Percentiles rank a stretch among this genome's conserved stretches.
phyloP scores from a whole-genome alignment of 1,140 invertebrate species.

The Branchinecta lindahli region DNA sequence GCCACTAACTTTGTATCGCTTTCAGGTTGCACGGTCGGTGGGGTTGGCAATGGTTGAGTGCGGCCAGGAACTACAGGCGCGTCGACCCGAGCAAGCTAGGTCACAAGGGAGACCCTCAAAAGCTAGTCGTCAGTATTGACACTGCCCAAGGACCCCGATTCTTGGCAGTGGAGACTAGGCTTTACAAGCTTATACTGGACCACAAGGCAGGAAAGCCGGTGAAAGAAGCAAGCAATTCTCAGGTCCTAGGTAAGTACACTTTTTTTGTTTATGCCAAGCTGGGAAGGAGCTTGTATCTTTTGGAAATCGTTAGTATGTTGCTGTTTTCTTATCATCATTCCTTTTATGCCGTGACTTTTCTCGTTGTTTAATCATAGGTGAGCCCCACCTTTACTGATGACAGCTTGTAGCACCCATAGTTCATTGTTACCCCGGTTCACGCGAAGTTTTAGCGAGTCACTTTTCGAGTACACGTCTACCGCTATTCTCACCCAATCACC shows the following conservation, averaged over 20 bases:
- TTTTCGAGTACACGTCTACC: too few relatives aligned
- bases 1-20: neutral
- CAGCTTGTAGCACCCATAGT: too few relatives aligned
- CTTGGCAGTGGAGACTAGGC: constrained; percentile 22
- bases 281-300: too few relatives aligned
- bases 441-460: too few relatives aligned
- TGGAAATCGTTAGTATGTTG: too few relatives aligned
- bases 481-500: too few relatives aligned
- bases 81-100: constrained; percentile 38
- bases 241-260: neutral
- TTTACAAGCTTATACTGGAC: constrained; percentile 24
- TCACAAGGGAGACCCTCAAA: constrained; percentile 49
- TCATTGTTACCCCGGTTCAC: too few relatives aligned
- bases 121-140: constrained; percentile 53
- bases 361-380: too few relatives aligned
- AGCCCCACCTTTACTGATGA: too few relatives aligned
- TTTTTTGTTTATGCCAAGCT: too few relatives aligned
- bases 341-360: too few relatives aligned
- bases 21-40: constrained; percentile 72
- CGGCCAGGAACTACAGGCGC: constrained; percentile 38
- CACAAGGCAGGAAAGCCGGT: constrained; percentile 15
- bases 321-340: too few relatives aligned
- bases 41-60: constrained; percentile 84
- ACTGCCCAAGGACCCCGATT: constrained; percentile 22
- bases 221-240: constrained; percentile 9